Percentiles rank a stretch among this genome's conserved stretches.
Conservation (phyloP, 1,140 invertebrate species). For the Leptinotarsa defecta region DNA sequence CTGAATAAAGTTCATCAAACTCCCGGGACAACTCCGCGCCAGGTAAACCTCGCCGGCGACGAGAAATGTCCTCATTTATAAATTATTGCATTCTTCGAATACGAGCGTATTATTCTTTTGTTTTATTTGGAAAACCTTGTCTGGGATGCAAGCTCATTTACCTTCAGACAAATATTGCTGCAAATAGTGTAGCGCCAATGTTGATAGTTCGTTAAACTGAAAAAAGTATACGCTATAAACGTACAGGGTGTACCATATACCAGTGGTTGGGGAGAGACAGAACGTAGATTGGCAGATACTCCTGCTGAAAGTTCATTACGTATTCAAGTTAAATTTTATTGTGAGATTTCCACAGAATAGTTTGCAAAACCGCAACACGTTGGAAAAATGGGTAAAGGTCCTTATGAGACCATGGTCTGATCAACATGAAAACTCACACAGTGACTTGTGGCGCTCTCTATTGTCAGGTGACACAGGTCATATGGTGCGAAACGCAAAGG, state of each 20-base stretch:
- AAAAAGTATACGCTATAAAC: not conserved
- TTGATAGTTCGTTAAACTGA: not conserved
- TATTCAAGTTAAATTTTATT: too few species aligned
- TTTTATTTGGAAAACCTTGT: slow-evolving; percentile 12
- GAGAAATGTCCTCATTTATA: slow-evolving; percentile 16
- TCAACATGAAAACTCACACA: too few species aligned
- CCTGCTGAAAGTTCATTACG: too few species aligned
- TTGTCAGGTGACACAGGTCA: too few species aligned
- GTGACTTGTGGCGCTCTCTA: too few species aligned
- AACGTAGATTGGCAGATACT: too few species aligned
- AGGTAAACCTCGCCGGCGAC: not conserved
- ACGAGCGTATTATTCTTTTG: slow-evolving; percentile 8
- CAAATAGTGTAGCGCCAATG: not conserved
- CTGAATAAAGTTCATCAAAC: slow-evolving; percentile 1
- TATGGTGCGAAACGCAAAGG: too few species aligned
- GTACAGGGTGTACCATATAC: not conserved
- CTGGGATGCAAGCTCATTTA: slow-evolving; percentile 14
- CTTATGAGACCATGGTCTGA: too few species aligned
- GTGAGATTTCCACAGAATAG: too few species aligned
- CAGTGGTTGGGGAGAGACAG: not conserved
- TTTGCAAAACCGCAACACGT: too few species aligned
- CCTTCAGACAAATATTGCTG: slow-evolving; percentile 9
- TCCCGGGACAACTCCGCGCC: not conserved
- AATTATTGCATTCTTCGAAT: slow-evolving; percentile 19
- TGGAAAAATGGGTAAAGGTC: too few species aligned